Evolutionary conservation across 2,888 invertebrate genomes (phyloP).

Genomic region (Trissonchulus sp.): DNA sequence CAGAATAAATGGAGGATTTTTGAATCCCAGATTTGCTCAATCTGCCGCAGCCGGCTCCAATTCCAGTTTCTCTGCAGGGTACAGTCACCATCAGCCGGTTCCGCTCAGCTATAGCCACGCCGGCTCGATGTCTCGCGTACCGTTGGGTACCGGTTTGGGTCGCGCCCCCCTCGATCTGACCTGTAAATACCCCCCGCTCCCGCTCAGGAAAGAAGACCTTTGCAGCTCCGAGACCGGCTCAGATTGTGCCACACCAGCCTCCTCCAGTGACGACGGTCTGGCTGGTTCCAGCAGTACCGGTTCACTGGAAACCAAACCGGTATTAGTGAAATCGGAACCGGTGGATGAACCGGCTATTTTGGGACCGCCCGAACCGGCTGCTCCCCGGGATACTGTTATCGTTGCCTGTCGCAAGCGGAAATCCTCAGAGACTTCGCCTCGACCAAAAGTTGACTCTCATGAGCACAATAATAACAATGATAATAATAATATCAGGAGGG

Average conservation of each 20-base stretch:
- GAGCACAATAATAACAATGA: too few relatives aligned
- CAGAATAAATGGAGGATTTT: background rate
- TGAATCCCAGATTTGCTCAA: background rate
- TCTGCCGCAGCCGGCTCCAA: background rate
- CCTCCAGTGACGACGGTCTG: background rate
- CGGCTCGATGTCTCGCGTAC: background rate
- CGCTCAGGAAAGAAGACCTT: background rate
- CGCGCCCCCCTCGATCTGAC: background rate
- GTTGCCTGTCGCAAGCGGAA: background rate
- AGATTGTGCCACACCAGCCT: background rate
- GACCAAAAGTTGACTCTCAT: too few relatives aligned
- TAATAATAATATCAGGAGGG: background rate
- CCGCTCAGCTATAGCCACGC: background rate
- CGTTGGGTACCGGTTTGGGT: background rate
- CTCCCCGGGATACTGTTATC: background rate
- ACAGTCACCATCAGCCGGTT: too few relatives aligned
- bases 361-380: background rate
- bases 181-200: background rate
- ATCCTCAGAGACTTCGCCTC: background rate
- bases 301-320: background rate
- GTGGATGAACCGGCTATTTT: background rate
- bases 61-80: background rate
- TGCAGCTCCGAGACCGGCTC: background rate
- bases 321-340: background rate
- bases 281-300: background rate